Base-by-base conservation (phyloP, 1,140 invertebrate species). In the Macrotrachela quadricornifera region DNA sequence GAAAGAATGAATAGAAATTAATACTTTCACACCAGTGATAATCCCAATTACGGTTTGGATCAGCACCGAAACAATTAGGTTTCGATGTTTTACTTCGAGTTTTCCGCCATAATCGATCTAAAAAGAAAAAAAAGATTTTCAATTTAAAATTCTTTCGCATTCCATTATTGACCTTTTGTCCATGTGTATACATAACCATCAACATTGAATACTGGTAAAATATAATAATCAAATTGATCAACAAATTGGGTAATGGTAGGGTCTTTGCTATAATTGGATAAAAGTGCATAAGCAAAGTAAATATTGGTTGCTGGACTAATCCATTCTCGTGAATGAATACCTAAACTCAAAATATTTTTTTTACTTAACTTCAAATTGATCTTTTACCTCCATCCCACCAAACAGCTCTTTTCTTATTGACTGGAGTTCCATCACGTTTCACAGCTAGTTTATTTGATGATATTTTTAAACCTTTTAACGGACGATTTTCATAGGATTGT, bases 201-300 rank as follows among this genome's bases (percentile, higher is more conserved):
- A 12, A 72, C 70, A 59, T 74, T 74, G 18, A 69, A 59, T 0
- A 72, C 60, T 41, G 72, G 72, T 15, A 71, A 57, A 46, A 74
- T 62, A 46, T 67, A 66, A 49, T 67, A 67, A 50, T 71, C 67
- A 55, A 69, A 67, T n/a, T 56, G 60, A 38, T 66, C 58, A n/a
- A 73, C 51, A 6, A 68, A 50, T 17, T 47, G 46, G 0, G 54
- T 60, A 21, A 61, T 50, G 9, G 46, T 41, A 1, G 43, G 38
- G 44, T 59, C 55, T 4, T 53, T 54, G 46, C 15, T 42, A 30
- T 51, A 51, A 16, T 51, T 51, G 1, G 49, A 51, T 13, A 51
- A 38, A 45, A 51, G 44, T 44, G 16, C 4, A 37, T 51, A 44
- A 38, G 49, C 30, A 41, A 51, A 44, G 21, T 51, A 45, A n/a